Conservation (phyloP, 2,888 invertebrate species). For the Himalopsyche kuldschensis region DNA sequence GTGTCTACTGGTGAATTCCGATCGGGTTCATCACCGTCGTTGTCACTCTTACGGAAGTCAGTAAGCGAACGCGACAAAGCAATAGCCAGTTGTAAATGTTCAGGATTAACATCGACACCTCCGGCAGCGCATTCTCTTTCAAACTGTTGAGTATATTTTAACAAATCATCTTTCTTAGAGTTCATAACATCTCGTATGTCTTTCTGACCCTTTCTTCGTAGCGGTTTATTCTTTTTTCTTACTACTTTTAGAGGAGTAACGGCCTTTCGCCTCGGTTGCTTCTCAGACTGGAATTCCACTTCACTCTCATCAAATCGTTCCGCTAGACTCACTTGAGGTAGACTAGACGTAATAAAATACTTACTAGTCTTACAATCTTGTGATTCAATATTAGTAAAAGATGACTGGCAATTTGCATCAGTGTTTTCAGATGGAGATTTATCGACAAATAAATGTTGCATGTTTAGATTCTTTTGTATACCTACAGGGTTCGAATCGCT, state of each 20-base stretch:
- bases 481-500: not conserved
- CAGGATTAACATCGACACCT: constrained; percentile 62
- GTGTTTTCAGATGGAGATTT: not conserved
- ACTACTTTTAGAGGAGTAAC: constrained; percentile 42
- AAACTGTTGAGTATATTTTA: constrained; percentile 52
- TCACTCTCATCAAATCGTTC: constrained; percentile 19
- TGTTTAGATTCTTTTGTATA: constrained; percentile 28
- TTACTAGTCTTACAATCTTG: not conserved
- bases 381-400: not conserved
- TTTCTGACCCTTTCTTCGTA: constrained; percentile 47
- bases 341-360: not conserved
- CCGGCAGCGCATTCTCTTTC: constrained; percentile 51
- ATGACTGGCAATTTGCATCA: not conserved
- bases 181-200: constrained; percentile 52
- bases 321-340: not conserved
- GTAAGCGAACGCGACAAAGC: constrained; percentile 65
- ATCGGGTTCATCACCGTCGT: constrained; percentile 1
- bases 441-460: not conserved
- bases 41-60: constrained; percentile 38
- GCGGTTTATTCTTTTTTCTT: constrained; percentile 42
- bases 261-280: constrained; percentile 37
- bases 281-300: constrained; percentile 22
- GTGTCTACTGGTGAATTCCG: not conserved
- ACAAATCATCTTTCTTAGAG: constrained; percentile 49
- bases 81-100: constrained; percentile 68